A percentile compares a stretch with the other conserved stretches of the same genome.
phyloP scores from a whole-genome alignment of 2,797 vertebrate species.

The Etheostoma nigrum region DNA sequence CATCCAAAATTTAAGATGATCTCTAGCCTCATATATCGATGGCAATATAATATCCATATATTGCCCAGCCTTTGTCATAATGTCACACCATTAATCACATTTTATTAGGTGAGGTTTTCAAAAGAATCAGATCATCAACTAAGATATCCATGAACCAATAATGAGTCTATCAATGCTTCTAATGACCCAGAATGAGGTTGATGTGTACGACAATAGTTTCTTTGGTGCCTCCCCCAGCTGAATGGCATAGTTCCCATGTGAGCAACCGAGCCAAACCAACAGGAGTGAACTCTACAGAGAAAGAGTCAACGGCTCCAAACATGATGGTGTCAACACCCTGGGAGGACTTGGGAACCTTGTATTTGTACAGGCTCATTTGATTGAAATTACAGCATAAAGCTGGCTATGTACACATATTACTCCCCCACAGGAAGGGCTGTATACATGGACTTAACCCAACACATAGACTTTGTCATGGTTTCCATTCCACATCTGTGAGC shows the following conservation, averaged over 20 bases:
- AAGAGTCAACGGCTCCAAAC: neutral
- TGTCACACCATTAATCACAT: neutral
- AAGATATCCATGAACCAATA: no score
- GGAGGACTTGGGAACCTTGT: neutral
- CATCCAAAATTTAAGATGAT: no score
- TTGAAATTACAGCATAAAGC: constrained; percentile 25
- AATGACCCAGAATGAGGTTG: neutral
- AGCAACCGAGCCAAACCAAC: neutral
- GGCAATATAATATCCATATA: no score
- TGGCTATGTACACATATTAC: constrained; percentile 15
- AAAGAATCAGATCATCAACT: neutral
- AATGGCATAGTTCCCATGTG: neutral
- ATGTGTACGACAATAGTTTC: no score
- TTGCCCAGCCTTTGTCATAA: no score
- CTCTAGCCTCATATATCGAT: no score
- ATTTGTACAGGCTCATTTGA: constrained; percentile 11
- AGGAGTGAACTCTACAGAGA: neutral
- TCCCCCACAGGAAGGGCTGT: constrained; percentile 41
- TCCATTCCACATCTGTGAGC: constrained; percentile 47
- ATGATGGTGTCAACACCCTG: neutral
- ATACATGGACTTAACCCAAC: constrained; percentile 35
- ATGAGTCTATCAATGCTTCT: no score
- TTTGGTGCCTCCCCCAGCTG: no score
- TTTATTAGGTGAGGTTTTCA: neutral
- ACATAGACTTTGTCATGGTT: constrained; percentile 49